A percentile compares a stretch with the other conserved stretches of the same genome.
Evolutionary conservation across 2,888 invertebrate genomes (phyloP).

Genomic region (Limnephilus marmoratus): DNA sequence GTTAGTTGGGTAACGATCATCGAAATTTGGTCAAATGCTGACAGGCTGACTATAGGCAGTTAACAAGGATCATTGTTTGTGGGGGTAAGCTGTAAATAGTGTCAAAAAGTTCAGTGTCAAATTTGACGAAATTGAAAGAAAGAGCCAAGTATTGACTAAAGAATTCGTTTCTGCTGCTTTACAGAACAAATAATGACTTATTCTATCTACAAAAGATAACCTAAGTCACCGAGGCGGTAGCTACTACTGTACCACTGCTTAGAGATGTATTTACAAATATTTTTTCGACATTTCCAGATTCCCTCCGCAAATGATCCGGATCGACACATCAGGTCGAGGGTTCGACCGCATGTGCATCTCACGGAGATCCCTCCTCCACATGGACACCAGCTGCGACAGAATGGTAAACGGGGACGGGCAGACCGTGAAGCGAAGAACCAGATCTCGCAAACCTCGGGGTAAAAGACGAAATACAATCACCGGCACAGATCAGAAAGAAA

Average conservation of each 20-base stretch:
- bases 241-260: not conserved
- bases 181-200: not conserved
- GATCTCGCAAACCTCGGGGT: slow-evolving; percentile 86
- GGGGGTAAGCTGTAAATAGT: not conserved
- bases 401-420: slow-evolving; percentile 75
- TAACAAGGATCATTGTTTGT: not conserved
- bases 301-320: slow-evolving; percentile 91
- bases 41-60: not conserved
- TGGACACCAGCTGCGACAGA: slow-evolving; percentile 72
- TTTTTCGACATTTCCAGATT: slow-evolving; percentile 78
- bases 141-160: too few relatives aligned
- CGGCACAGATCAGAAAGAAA: slow-evolving; percentile 93
- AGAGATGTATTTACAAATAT: not conserved
- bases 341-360: slow-evolving; percentile 94
- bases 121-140: too few relatives aligned
- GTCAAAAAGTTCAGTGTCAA: too few relatives aligned
- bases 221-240: not conserved
- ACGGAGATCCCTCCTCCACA: slow-evolving; percentile 86
- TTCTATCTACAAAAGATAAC: not conserved
- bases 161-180: not conserved
- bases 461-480: slow-evolving; percentile 94
- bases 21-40: not conserved
- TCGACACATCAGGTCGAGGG: slow-evolving; percentile 91
- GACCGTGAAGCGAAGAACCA: slow-evolving; percentile 83
- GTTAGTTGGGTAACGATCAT: not conserved